Base-by-base conservation (phyloP, 1,140 invertebrate genomes). In the Chlorops oryzae region DNA sequence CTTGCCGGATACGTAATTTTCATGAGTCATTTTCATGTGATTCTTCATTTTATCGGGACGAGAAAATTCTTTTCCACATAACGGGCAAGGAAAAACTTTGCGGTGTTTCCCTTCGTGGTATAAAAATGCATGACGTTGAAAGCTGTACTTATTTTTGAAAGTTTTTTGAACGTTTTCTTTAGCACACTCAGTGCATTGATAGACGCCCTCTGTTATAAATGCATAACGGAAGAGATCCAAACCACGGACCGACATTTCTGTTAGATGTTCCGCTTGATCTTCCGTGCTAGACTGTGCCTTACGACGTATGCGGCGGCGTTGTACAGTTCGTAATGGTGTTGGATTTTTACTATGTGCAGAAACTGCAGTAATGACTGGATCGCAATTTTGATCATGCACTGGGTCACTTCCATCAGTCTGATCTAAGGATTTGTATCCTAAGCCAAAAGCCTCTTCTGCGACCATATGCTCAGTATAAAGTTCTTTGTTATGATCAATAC, bases 61-160 rank as follows among this genome's bases (percentile, higher is more conserved):
- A 2, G 90, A 92, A 72, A 93, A 92, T 63, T 93, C 90, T 58
- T 92, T 90, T 55, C 81, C 80, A 70, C 90, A 93, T 1, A 92
- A 87, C 0, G 89, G 88, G 65, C 90, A 93, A 0, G 90, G 90
- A 59, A 93, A 93, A 2, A 92, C 89, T 74, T 93, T 93, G 49
- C 89, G 75, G 67, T 91, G 88, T 58, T 90, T 87, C 15, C 90
- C 90, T 69, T 92, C 90, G 73, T 93, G 90, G 63, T 92, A 93
- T 25, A 93, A 78, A 73, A 92, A 93, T 15, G 90, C 90, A 73
- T 93, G 90, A 56, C 90, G 80, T 72, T 93, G 90, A 77, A 93
- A 93, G 75, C 87, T 90, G 78, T 93, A 93, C 69, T 92, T 92
- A 68, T 92, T 93, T 74, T 93, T 93, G 74, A 93, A 93, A 12